Evolutionary conservation across 2,888 invertebrate species (phyloP).

Genomic region (Eristalis pertinax): DNA sequence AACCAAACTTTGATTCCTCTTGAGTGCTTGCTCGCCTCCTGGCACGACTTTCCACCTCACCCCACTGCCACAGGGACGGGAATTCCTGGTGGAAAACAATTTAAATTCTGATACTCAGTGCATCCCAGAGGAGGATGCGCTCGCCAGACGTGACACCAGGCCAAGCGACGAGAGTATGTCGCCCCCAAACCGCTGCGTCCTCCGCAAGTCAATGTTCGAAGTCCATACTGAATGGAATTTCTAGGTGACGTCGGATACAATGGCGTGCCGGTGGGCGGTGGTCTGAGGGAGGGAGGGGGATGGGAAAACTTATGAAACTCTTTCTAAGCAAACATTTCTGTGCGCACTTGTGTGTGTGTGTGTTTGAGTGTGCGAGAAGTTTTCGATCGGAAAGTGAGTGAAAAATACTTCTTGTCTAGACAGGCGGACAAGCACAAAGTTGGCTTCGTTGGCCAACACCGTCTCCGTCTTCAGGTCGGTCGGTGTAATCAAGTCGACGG

Average conservation of each 20-base stretch:
- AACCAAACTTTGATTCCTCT: constrained; percentile 6
- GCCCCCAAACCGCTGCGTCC: not conserved
- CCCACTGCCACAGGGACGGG: too few relatives aligned
- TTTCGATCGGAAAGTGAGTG: constrained; percentile 52
- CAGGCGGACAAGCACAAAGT: constrained; percentile 55
- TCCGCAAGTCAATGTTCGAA: constrained; percentile 31
- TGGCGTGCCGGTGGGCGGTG: not conserved
- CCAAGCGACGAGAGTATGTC: not conserved
- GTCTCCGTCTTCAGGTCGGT: constrained; percentile 7
- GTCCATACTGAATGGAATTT: constrained; percentile 41
- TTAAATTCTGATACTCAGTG: constrained; percentile 12
- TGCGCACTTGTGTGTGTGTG: not conserved
- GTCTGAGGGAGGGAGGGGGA: not conserved
- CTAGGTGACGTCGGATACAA: constrained; percentile 39
- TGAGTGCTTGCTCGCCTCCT: not conserved
- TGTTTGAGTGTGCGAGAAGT: not conserved
- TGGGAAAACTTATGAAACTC: constrained; percentile 35
- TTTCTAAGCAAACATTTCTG: constrained; percentile 46
- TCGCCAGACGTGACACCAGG: not conserved
- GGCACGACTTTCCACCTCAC: too few relatives aligned
- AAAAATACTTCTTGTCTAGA: constrained; percentile 65
- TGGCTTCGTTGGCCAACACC: constrained; percentile 26
- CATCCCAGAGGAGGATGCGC: not conserved
- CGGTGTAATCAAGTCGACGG: constrained; percentile 55
- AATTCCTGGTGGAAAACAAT: not conserved